Conservation (phyloP, 1,140 invertebrate species). For the Macrobrachium nipponense region DNA sequence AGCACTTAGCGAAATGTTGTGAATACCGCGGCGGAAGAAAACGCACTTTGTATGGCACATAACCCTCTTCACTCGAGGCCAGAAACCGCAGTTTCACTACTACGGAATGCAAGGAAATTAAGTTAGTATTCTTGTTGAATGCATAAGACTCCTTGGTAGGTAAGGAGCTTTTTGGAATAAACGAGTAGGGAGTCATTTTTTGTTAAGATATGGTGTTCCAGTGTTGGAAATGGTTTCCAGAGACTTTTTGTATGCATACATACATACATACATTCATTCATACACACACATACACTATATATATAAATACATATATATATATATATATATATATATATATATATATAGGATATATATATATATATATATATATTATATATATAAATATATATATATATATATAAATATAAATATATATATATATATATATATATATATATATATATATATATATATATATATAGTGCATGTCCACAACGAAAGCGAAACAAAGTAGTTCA, state of each 20-base stretch:
- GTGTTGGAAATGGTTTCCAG: background rate
- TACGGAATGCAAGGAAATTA: too few relatives aligned
- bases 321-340: conserved; percentile 21
- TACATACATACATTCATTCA: background rate
- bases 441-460: conserved; percentile 16
- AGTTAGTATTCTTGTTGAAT: too few relatives aligned
- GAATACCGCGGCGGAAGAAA: too few relatives aligned
- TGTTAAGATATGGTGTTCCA: too few relatives aligned
- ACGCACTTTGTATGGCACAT: too few relatives aligned
- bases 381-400: background rate
- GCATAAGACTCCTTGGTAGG: too few relatives aligned
- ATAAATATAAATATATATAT: conserved; percentile 16
- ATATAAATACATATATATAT: conserved; percentile 11
- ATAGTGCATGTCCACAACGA: background rate
- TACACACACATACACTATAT: background rate
- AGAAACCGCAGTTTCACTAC: too few relatives aligned
- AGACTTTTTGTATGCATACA: too few relatives aligned
- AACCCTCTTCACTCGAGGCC: too few relatives aligned
- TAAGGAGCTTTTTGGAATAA: too few relatives aligned
- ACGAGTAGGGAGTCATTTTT: too few relatives aligned
- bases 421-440: conserved; percentile 14
- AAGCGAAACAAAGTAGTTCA: background rate
- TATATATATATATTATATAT: conserved; percentile 15
- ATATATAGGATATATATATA: background rate
- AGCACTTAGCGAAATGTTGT: too few relatives aligned